These are phyloP conservation scores for Meganola albula DNA, from an alignment of 2,888 invertebrate genomes.

Conservation along the genomic window DNA sequence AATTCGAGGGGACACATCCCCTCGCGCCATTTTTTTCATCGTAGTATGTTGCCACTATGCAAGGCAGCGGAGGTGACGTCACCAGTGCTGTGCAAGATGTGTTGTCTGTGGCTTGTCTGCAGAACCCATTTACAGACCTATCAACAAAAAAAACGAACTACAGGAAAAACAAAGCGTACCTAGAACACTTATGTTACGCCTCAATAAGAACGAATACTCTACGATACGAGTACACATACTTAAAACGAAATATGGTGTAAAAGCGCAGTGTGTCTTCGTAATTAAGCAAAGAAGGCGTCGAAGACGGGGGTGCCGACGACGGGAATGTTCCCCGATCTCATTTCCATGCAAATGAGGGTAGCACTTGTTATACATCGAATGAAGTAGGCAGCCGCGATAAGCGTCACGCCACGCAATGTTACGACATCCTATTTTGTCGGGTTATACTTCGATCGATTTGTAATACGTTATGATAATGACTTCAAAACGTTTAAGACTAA, in stretches of 20 bases:
- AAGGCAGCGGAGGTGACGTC: too few species aligned
- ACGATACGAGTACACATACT: conserved; percentile 14
- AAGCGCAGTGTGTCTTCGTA: conserved; percentile 56
- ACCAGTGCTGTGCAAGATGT: too few species aligned
- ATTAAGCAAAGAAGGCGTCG: conserved; percentile 71
- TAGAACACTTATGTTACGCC: too few species aligned
- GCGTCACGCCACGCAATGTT: conserved; percentile 22
- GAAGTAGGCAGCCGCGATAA: conserved; percentile 41
- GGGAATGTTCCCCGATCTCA: conserved; percentile 69
- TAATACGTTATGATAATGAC: conserved; percentile 36
- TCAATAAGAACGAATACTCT: too few species aligned
- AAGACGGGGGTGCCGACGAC: conserved; percentile 54
- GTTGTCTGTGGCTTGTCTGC: too few species aligned
- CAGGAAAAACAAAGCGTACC: too few species aligned
- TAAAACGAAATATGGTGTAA: conserved; percentile 25
- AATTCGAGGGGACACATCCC: too few species aligned
- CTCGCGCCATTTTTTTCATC: too few species aligned
- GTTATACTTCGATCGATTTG: conserved; percentile 39
- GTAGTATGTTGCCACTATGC: too few species aligned
- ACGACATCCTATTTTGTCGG: conserved; percentile 29
- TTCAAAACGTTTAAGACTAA: conserved; percentile 22
- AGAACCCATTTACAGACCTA: too few species aligned
- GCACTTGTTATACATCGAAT: conserved; percentile 53
- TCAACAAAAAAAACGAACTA: too few species aligned
- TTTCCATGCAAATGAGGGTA: conserved; percentile 75